A percentile compares a stretch with the other conserved stretches of the same genome.
These are phyloP conservation scores for Callimorpha dominula DNA, from an alignment of 2,888 invertebrate genomes.

Conservation along the genomic window DNA sequence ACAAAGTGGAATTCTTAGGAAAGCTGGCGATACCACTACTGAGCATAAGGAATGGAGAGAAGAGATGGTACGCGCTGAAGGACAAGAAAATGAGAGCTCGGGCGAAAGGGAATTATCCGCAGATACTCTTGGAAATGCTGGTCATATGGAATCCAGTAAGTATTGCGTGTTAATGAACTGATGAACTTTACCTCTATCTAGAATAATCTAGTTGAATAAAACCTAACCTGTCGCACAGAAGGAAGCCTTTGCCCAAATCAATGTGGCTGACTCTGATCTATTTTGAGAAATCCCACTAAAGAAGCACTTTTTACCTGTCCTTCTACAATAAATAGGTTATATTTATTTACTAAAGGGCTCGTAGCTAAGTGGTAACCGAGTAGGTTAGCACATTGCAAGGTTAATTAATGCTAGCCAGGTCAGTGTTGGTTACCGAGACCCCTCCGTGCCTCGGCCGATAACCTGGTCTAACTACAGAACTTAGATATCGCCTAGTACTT, in stretches of 20 bases:
- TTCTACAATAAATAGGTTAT: too few relatives aligned
- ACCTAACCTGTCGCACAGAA: background rate
- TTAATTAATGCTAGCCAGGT: too few relatives aligned
- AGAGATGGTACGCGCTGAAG: slow-evolving; percentile 98
- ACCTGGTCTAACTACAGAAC: too few relatives aligned
- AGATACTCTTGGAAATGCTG: slow-evolving; percentile 95
- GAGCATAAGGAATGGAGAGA: slow-evolving; percentile 95
- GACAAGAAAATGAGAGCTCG: slow-evolving; percentile 96
- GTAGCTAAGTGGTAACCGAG: too few relatives aligned
- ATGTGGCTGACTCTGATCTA: too few relatives aligned
- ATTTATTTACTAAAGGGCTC: too few relatives aligned
- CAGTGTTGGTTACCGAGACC: too few relatives aligned
- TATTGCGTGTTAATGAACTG: slow-evolving; percentile 18
- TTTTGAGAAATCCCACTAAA: too few relatives aligned
- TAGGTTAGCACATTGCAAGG: too few relatives aligned
- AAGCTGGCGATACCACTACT: slow-evolving; percentile 96
- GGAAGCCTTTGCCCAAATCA: background rate
- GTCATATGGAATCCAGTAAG: slow-evolving; percentile 96
- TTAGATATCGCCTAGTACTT: too few relatives aligned
- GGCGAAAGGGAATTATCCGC: slow-evolving; percentile 97
- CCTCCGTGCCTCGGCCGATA: too few relatives aligned
- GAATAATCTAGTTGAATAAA: background rate
- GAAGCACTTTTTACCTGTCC: too few relatives aligned
- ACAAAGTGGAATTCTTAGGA: slow-evolving; percentile 99
- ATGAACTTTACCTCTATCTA: background rate